Percentiles rank a stretch among this genome's conserved stretches.
Evolutionary conservation across 2,888 invertebrate genomes (phyloP).

Genomic region (Masnerella sp.): DNA sequence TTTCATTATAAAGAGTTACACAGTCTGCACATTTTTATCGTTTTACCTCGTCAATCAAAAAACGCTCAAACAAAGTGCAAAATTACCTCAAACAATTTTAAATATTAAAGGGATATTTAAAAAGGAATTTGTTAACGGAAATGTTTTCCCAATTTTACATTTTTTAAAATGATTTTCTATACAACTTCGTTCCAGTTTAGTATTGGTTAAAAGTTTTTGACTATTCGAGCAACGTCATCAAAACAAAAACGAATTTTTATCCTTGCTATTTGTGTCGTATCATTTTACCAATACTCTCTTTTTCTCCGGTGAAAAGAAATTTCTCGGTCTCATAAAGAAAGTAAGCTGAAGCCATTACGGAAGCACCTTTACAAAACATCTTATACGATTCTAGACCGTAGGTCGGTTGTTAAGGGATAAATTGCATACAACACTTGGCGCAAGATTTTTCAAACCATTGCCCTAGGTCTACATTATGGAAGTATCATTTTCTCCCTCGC

Average conservation of each 20-base stretch:
- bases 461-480: conserved; percentile 2
- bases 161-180: no score
- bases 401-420: conserved; percentile 9
- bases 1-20: background rate
- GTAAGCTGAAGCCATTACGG: conserved; percentile 17
- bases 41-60: background rate
- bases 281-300: background rate
- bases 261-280: conserved; percentile 1
- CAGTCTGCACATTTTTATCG: background rate
- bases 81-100: no score
- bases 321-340: conserved; percentile 17
- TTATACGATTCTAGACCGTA: conserved; percentile 1
- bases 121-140: background rate
- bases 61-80: no score
- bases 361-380: conserved; percentile 18
- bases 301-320: background rate
- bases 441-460: conserved; percentile 8
- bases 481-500: background rate
- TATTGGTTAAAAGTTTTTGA: background rate
- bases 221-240: background rate
- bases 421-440: conserved; percentile 19
- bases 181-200: background rate
- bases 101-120: no score
- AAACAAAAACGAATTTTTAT: background rate
- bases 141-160: no score